Evolutionary conservation across 2,113 vertebrate species (phyloP), one percentile per base, ranked within the genome.

Genomic region (Anthoscopus minutus): DNA sequence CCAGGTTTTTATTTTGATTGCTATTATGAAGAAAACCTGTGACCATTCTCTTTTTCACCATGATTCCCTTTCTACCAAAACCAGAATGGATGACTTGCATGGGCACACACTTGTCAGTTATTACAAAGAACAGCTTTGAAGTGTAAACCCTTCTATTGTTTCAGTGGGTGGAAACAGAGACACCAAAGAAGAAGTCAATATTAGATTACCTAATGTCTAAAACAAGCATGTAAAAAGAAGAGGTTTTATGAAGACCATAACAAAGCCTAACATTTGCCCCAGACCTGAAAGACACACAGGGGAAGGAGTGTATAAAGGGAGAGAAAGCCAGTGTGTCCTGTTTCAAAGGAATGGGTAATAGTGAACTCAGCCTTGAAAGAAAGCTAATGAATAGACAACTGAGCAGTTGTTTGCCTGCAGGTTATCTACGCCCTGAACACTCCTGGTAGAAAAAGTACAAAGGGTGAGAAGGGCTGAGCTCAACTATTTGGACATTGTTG

Each of bases 231-330:
- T 28, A 38, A 81, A 86, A 50, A 86, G 25, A 76, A 40, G 20
- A 53, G 33, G 35, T 37, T 84, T 88, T 84, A 50, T 71, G 64
- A 78, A 74, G 77, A 87, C 57, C 13, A 2, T 47, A 54, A 81
- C 77, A 89, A 92, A 85, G 47, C 6, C 47, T 28, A 62, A 81
- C 28, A 10, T 33, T 53, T 57, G 33, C 30, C 40, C 30, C 4
- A 4, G 77, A 56, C 18, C 71, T 57, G 72, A 86, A 79, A 74
- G 58, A 45, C 0, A 0, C n/a, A 56, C 2, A 6, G 30, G 27
- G 25, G 53, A 62, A 54, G 21, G 71, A 82, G 71, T 9, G 33
- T 33, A 56, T 16, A 38, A 92, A 60, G 30, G 27, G 9, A 30
- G 10, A 45, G 28, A 24, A 60, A 88, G 4, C 6, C 47, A 21